These are phyloP conservation scores for Hymenochirus boettgeri DNA, from an alignment of 2,113 vertebrate genomes.

Conservation along the genomic window DNA sequence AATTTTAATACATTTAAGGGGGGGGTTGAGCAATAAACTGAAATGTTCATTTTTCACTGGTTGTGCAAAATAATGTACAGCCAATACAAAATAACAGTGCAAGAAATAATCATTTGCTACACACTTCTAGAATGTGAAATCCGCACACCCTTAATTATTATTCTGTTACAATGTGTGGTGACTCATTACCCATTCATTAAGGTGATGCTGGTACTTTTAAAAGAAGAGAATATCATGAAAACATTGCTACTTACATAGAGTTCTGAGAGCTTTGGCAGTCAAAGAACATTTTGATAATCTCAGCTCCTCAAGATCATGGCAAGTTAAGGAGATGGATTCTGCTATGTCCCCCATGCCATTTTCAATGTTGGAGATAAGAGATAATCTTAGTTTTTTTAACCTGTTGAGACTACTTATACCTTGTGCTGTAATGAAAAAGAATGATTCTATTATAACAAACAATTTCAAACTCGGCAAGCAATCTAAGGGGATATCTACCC, in stretches of 20 bases:
- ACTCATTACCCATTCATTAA: no score
- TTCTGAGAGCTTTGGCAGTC: constrained; percentile 39
- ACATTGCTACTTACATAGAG: constrained; percentile 44
- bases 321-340: constrained; percentile 41
- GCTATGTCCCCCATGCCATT: constrained; percentile 44
- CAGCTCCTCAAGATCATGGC: constrained; percentile 48
- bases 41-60: no score
- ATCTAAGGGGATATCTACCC: no score
- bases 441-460: background rate
- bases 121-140: no score
- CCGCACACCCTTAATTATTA: no score
- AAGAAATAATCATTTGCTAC: no score
- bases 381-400: constrained; percentile 40
- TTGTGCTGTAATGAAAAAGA: constrained; percentile 25
- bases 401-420: constrained; percentile 45
- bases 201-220: background rate
- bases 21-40: no score
- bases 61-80: no score
- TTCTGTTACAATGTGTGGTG: no score
- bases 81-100: no score
- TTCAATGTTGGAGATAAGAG: constrained; percentile 39
- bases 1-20: no score
- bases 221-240: background rate
- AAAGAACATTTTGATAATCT: constrained; percentile 44
- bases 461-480: no score